phyloP scores from a whole-genome alignment of 2,113 vertebrate genomes.

The Leptosomus discolor region DNA sequence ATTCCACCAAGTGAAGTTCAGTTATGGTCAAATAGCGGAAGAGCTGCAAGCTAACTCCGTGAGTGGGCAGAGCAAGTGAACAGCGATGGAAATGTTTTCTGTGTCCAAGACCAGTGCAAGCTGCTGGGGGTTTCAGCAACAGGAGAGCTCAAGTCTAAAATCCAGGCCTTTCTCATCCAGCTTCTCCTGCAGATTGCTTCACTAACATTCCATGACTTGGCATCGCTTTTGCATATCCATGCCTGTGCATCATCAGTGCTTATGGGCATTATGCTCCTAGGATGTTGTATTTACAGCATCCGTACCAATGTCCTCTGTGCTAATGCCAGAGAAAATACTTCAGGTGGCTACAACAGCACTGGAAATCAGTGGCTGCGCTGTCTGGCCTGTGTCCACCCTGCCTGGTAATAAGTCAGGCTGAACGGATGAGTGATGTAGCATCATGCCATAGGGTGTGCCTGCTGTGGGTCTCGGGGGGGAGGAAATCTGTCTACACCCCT shows the following conservation, averaged over 20 bases:
- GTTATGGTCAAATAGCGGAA: not conserved
- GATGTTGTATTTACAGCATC: not conserved
- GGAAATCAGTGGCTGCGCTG: not conserved
- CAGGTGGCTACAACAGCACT: not conserved
- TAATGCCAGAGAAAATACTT: not conserved
- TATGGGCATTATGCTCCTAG: not conserved
- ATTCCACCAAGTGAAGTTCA: not conserved
- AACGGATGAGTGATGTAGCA: not conserved
- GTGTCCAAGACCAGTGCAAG: not conserved
- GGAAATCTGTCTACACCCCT: not conserved
- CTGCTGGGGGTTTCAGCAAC: not conserved
- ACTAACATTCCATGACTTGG: not conserved
- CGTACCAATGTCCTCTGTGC: accelerated
- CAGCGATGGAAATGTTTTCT: not conserved
- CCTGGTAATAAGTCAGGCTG: not conserved
- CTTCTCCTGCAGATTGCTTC: not conserved
- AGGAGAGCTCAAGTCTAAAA: not conserved
- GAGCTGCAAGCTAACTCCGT: not conserved
- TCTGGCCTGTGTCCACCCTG: not conserved
- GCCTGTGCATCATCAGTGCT: not conserved
- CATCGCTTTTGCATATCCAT: not conserved
- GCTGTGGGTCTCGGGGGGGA: accelerated
- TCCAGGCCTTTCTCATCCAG: not conserved
- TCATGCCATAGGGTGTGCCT: accelerated
- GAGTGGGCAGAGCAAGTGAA: not conserved